Conservation (phyloP, 2,888 invertebrate species). For the Frankliniella fusca region DNA sequence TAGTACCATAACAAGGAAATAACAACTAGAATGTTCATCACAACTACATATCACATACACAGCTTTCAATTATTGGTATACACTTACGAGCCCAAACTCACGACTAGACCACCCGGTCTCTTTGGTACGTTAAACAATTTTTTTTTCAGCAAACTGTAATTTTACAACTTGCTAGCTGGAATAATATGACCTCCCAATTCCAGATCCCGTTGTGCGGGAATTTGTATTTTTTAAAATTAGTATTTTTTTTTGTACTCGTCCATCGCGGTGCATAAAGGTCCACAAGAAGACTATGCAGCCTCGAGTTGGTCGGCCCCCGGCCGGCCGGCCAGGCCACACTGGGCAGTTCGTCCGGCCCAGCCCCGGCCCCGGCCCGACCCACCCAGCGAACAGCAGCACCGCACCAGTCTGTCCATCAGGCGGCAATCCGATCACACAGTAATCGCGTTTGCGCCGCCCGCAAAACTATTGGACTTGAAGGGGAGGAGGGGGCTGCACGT, state of each 20-base stretch:
- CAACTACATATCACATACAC: constrained; percentile 26
- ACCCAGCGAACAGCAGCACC: not conserved
- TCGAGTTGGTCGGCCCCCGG: too few species aligned
- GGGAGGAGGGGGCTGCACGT: not conserved
- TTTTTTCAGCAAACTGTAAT: too few species aligned
- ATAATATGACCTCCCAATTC: too few species aligned
- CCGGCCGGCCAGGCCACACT: not conserved
- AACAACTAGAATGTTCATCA: constrained; percentile 18
- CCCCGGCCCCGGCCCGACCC: not conserved
- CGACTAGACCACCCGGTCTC: not conserved
- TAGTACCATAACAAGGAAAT: not conserved
- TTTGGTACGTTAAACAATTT: not conserved
- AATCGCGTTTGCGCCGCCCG: constrained; percentile 11
- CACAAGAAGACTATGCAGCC: too few species aligned
- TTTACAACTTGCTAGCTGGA: too few species aligned
- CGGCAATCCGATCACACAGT: constrained; percentile 8
- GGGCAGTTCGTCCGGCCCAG: not conserved
- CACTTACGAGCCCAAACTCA: not conserved
- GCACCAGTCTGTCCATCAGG: not conserved
- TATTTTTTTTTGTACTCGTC: too few species aligned
- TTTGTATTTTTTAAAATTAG: too few species aligned
- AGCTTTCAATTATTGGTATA: not conserved
- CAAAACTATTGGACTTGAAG: constrained; percentile 4
- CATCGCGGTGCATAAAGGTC: too few species aligned
- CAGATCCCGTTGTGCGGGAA: too few species aligned